Base-by-base conservation (phyloP, 2,113 vertebrate species). In the Dromaius novaehollandiae region DNA sequence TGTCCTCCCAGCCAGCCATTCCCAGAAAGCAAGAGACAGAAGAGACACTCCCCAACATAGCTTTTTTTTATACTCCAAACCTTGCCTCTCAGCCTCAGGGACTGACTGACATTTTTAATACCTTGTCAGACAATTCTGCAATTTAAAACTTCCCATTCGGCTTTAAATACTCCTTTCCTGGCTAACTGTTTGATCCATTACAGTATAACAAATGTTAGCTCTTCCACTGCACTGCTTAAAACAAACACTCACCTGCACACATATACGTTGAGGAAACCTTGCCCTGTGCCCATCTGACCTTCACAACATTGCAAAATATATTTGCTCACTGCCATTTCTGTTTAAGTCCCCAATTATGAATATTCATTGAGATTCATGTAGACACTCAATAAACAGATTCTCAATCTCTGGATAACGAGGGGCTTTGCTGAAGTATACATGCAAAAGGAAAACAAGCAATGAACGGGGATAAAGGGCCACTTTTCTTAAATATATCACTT, bases 1-100 rank as follows among this genome's bases (percentile, higher is more conserved):
- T 96, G 91, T 96, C 93, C 96, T 96, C 95, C 94, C 93, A 89
- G 81, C 83, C 95, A 95, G 80, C 83, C 87, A 36, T 92, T 92
- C 96, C 83, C 91, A 18, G 91, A 48, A 78, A 91, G 89, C 77
- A 93, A 63, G 65, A 95, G 91, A 86, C 91, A 95, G 79, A 70
- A 89, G 38, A 14, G 82, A 88, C 92, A 95, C 75, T 77, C 90
- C 93, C 95, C 88, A 46, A 46, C 44, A 6, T 6, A 46, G 44
- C 13, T 46, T 50, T 40, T 51, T 24, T 42, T 40, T 69, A 88
- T 79, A 1, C 91, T 80, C 58, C 91, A 91, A 20, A 77, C 32
- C 56, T 78, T 65, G n/a, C 76, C 94, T 22, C 58, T 80, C 77
- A 94, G 79, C 70, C 79, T 48, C 53, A 56, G 89, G 82, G 44